Percentiles rank a stretch among this genome's conserved stretches.
Evolutionary conservation across 2,113 vertebrate genomes (phyloP).

Genomic region (Polypterus bichir): DNA sequence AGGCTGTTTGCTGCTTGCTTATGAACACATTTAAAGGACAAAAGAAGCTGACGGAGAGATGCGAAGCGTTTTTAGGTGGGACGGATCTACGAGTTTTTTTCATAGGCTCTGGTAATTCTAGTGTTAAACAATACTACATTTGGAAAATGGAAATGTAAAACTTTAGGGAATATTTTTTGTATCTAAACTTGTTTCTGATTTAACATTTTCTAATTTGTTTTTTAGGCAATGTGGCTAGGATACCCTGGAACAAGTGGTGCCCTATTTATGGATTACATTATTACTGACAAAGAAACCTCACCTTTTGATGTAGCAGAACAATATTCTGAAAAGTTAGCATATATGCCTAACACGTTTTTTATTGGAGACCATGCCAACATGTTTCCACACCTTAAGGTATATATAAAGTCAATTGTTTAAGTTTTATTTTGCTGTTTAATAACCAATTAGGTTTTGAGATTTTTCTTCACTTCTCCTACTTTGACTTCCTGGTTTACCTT

Average conservation of each 20-base stretch:
- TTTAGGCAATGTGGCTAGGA: constrained; percentile 91
- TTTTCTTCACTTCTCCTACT: constrained; percentile 1
- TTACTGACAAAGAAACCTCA: constrained; percentile 90
- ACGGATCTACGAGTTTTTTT: too few species aligned
- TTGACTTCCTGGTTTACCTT: constrained; percentile 4
- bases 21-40: too few species aligned
- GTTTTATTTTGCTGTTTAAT: neutral
- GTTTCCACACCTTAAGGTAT: constrained; percentile 94
- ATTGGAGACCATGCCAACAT: constrained; percentile 97
- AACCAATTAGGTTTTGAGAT: neutral
- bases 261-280: constrained; percentile 94
- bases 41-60: too few species aligned
- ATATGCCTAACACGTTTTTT: constrained; percentile 96
- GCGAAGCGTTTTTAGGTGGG: too few species aligned
- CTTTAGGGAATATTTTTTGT: too few species aligned
- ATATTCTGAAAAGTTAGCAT: constrained; percentile 94
- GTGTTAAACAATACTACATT: too few species aligned
- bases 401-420: constrained; percentile 3
- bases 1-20: too few species aligned
- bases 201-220: neutral
- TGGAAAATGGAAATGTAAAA: too few species aligned
- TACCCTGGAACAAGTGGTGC: constrained; percentile 96
- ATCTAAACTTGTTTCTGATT: too few species aligned
- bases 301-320: constrained; percentile 87
- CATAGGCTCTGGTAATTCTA: too few species aligned